Percentiles rank a stretch among this genome's conserved stretches.
phyloP scores from a whole-genome alignment of 2,113 vertebrate species.

The Struthidea cinerea region DNA sequence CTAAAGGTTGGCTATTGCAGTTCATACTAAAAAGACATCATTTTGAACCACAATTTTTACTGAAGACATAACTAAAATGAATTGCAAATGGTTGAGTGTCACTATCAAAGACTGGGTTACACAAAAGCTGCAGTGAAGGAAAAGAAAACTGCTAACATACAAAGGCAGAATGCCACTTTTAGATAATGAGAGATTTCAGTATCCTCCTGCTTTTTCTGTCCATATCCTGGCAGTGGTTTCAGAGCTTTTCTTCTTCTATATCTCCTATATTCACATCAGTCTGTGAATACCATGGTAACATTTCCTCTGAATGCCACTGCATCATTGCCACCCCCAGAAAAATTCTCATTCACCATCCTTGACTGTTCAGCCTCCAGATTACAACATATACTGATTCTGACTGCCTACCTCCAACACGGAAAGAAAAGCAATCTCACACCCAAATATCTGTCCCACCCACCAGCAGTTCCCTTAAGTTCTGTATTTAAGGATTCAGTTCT shows the following conservation, averaged over 20 bases:
- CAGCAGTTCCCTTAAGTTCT: background rate
- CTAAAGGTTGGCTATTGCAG: background rate
- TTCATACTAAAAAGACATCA: background rate
- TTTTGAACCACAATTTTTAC: background rate
- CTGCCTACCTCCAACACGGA: background rate
- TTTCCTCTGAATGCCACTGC: conserved; percentile 23
- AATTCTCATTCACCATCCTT: conserved; percentile 45
- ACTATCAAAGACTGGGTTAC: background rate
- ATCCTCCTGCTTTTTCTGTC: background rate
- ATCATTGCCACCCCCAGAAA: conserved; percentile 34
- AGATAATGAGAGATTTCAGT: conserved; percentile 1
- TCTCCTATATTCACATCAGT: conserved; percentile 13
- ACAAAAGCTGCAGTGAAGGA: background rate
- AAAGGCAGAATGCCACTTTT: background rate
- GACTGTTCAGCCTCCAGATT: conserved; percentile 35
- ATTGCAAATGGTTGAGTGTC: background rate
- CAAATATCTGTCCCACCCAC: conserved; percentile 7
- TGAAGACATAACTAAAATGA: background rate
- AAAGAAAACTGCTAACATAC: background rate
- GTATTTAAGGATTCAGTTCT: background rate
- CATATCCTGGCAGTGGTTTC: background rate
- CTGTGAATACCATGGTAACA: conserved; percentile 1
- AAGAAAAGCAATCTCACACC: background rate
- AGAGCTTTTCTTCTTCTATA: background rate
- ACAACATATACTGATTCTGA: background rate